phyloP scores from a whole-genome alignment of 2,888 invertebrate genomes.

The Pseudococcus viburni region DNA sequence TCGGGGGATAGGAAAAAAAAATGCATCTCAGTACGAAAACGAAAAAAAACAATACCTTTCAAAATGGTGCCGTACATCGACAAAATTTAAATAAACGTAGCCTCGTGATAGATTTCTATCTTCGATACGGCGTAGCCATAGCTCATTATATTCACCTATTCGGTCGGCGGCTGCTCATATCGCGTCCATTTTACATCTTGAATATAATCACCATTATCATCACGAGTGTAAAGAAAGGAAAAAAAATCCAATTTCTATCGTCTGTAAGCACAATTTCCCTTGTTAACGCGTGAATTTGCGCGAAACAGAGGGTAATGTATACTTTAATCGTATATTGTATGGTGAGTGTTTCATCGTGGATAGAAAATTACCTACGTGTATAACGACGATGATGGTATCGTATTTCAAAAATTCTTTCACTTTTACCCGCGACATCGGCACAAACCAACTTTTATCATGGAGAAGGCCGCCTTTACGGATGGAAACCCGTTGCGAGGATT shows the following conservation, averaged over 20 bases:
- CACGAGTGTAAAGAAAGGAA: neutral
- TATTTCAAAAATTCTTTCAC: constrained; percentile 21
- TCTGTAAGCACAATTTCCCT: neutral
- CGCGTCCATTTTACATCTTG: constrained; percentile 34
- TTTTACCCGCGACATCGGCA: neutral
- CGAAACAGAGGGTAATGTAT: neutral
- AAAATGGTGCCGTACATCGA: constrained; percentile 20
- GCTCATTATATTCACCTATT: constrained; percentile 45
- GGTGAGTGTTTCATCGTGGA: neutral
- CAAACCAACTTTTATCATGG: neutral
- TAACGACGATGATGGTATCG: neutral
- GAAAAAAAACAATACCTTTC: constrained; percentile 26
- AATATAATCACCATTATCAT: neutral
- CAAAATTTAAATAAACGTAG: constrained; percentile 30
- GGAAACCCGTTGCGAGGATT: constrained; percentile 4
- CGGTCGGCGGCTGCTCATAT: constrained; percentile 23
- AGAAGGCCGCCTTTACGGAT: neutral
- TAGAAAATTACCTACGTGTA: neutral
- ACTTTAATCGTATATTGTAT: neutral
- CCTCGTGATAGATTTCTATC: constrained; percentile 25
- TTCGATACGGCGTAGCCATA: neutral
- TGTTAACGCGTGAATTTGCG: neutral
- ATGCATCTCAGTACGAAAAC: constrained; percentile 1
- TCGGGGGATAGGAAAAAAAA: neutral
- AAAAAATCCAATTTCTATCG: neutral